phyloP scores from a whole-genome alignment of 1,140 invertebrate species.

The Drosophila equinoxialis region DNA sequence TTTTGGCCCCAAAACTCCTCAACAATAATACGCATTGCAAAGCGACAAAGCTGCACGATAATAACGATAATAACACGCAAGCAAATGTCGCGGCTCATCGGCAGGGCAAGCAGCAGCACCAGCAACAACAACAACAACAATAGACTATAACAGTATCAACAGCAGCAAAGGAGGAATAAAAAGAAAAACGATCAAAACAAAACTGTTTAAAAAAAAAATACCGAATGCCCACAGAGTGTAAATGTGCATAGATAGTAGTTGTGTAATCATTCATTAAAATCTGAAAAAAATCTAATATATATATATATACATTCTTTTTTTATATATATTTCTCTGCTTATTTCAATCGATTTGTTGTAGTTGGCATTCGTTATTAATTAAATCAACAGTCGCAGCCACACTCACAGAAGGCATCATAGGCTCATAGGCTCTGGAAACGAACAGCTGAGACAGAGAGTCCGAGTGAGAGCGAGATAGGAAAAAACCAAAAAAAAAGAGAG shows the following conservation, averaged over 20 bases:
- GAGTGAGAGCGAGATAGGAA: conserved; percentile 1
- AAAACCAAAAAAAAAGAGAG: conserved; percentile 7
- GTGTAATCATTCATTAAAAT: conserved; percentile 44
- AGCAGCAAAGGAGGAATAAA: conserved; percentile 27
- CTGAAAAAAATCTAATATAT: conserved; percentile 31
- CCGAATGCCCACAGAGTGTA: neutral
- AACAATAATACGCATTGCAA: neutral
- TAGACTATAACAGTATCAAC: conserved; percentile 11
- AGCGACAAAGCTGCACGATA: conserved; percentile 4
- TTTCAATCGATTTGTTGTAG: conserved; percentile 77
- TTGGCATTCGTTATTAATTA: conserved; percentile 80
- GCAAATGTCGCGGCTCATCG: conserved; percentile 18
- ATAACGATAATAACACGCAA: conserved; percentile 18
- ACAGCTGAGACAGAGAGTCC: conserved; percentile 36
- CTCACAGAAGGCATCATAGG: conserved; percentile 4
- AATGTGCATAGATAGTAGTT: conserved; percentile 37
- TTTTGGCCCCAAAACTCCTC: conserved; percentile 5
- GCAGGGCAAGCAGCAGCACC: no score
- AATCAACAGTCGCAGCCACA: conserved; percentile 57
- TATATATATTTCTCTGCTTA: conserved; percentile 41
- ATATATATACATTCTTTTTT: conserved; percentile 20
- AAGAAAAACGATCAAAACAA: conserved; percentile 60
- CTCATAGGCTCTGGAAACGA: conserved; percentile 15
- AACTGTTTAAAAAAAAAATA: conserved; percentile 12
- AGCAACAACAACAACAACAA: conserved; percentile 26